A percentile compares a stretch with the other conserved stretches of the same genome.
These are phyloP conservation scores for Drosophila prosaltans DNA, from an alignment of 1,140 invertebrate species.

Conservation along the genomic window DNA sequence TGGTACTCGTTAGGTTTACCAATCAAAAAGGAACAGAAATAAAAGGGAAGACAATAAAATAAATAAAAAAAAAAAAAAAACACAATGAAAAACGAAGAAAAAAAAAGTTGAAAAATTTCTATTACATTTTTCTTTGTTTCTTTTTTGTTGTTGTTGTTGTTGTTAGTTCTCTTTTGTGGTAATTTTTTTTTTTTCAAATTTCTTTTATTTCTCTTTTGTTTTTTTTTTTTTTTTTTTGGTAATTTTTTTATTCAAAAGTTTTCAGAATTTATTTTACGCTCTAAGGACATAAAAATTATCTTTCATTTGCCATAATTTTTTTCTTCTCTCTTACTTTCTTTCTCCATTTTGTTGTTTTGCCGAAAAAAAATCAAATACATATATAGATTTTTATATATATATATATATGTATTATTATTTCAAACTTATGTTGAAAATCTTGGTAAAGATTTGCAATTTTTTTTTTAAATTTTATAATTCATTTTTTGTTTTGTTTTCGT, in stretches of 20 bases:
- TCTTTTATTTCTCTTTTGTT: background rate
- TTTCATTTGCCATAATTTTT: background rate
- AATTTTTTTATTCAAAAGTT: slow-evolving; percentile 46
- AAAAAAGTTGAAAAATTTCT: slow-evolving; percentile 7
- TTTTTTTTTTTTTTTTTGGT: background rate
- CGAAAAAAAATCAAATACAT: slow-evolving; percentile 3
- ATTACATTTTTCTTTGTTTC: slow-evolving; percentile 37
- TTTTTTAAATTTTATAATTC: slow-evolving; percentile 1
- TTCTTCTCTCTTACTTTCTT: background rate
- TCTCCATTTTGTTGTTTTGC: background rate
- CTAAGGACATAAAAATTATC: slow-evolving; percentile 11
- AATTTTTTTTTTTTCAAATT: background rate
- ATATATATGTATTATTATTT: background rate
- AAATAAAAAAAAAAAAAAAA: background rate
- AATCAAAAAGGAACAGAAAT: background rate
- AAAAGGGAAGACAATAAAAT: slow-evolving; percentile 26
- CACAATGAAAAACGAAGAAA: slow-evolving; percentile 27
- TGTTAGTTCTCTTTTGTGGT: background rate
- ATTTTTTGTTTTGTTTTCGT: background rate
- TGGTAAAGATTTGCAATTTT: background rate
- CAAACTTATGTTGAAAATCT: slow-evolving; percentile 5
- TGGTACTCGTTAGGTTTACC: background rate
- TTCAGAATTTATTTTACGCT: slow-evolving; percentile 14
- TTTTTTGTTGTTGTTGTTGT: slow-evolving; percentile 33
- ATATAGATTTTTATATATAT: background rate